Base-by-base conservation (phyloP, 2,113 vertebrate genomes). In the Tachysurus vachellii region DNA sequence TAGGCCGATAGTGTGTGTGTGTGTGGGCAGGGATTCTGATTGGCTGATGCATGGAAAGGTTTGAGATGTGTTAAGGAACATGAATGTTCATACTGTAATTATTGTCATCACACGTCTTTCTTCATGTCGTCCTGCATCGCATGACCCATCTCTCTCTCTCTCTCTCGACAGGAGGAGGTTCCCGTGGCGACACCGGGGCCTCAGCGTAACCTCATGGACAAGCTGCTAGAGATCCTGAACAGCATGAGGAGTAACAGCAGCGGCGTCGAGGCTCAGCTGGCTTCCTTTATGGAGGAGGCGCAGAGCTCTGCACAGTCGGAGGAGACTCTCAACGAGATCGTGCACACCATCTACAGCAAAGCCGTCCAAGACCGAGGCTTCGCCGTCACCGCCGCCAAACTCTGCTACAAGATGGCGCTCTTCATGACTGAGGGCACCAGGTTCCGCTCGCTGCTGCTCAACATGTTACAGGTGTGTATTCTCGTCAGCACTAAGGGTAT, bases 351-450 rank as follows among this genome's bases (percentile, higher is more conserved):
- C 92, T 99, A 99, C 91, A 94, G 95, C 92, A 99, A 97, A 92
- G 97, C 98, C 0, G 96, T 98, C 92, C 97, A 95, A 0, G 98
- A 99, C 93, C 94, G 98, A 79, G 98, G 98, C 93, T 99, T 99
- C 12, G 98, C 98, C n/a, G 96, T 97, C 92, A 99, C 97, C 0
- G 98, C 98, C 0, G 98, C 98, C 88, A 97, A 95, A 90, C 97
- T 99, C 62, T 99, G 98, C 5, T 97, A 99, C 94, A 99, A 97
- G 94, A 99, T 99, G 98, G 97, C 98, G 0, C 95, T 98, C 70
- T 99, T 99, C 94, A 99, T 99, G 97, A 98, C 99, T 92, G 97
- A 99, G 91, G 98, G 98, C 81, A 99, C 98, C 93, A 99, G 99
- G 91, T 99, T 99, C 92, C 95, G 98, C 83, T 99, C 98, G 14